A percentile compares a stretch with the other conserved stretches of the same genome.
Conservation (phyloP, 2,113 vertebrate species). For the Bombycilla garrulus region DNA sequence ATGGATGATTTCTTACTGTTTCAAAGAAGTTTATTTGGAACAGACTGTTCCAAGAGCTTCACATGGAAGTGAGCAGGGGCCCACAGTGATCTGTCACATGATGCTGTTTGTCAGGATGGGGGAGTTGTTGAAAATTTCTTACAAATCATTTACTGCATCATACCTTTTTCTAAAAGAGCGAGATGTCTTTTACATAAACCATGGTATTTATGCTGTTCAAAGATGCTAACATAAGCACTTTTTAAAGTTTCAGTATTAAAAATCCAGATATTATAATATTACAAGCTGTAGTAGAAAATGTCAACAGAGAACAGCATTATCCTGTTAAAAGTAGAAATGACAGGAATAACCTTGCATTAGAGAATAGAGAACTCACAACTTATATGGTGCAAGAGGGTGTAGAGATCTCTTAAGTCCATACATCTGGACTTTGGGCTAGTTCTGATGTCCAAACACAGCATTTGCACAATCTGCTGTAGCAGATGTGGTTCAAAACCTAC, state of each 20-base stretch:
- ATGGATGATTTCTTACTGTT: neutral
- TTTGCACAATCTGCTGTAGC: neutral
- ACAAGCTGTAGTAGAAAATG: neutral
- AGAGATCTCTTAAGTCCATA: neutral
- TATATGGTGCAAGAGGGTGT: neutral
- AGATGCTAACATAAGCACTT: neutral
- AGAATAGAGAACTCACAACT: neutral
- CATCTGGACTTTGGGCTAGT: neutral
- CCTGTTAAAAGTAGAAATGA: neutral
- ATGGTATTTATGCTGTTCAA: neutral
- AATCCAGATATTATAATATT: neutral
- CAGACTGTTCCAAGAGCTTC: neutral
- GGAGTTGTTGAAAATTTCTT: neutral
- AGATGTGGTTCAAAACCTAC: neutral
- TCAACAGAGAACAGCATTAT: neutral
- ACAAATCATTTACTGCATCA: slow-evolving; percentile 19
- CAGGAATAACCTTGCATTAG: neutral
- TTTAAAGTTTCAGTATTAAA: slow-evolving; percentile 8
- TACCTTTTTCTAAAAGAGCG: slow-evolving; percentile 1
- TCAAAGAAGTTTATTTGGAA: slow-evolving; percentile 39
- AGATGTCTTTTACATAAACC: neutral
- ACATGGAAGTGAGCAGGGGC: neutral
- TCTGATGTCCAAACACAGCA: neutral
- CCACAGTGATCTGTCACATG: accelerated
- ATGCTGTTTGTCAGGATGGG: neutral